Conservation (phyloP, 2,797 vertebrate species). For the Catharus ustulatus region DNA sequence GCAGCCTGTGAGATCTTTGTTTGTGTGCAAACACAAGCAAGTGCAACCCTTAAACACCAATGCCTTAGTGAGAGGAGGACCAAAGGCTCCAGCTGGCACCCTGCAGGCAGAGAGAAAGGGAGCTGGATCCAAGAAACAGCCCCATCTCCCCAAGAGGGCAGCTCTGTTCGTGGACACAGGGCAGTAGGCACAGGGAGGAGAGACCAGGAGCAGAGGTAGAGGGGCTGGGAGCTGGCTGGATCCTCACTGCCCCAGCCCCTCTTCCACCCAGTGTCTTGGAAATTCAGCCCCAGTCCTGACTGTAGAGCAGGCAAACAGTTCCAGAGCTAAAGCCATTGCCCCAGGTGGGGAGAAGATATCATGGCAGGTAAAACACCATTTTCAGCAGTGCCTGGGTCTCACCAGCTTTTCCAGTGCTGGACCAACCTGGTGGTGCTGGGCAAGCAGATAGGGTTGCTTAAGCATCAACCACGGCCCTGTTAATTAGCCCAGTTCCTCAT, state of each 20-base stretch:
- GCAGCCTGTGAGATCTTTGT: background rate
- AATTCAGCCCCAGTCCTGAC: background rate
- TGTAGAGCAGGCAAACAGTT: background rate
- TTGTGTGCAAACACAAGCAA: background rate
- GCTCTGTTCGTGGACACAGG: background rate
- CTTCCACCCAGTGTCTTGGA: background rate
- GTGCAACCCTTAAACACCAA: background rate
- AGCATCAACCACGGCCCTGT: background rate
- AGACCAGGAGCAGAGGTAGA: background rate
- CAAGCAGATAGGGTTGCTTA: background rate
- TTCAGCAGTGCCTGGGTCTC: background rate
- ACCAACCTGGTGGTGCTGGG: background rate
- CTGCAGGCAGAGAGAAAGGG: background rate
- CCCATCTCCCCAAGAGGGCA: background rate
- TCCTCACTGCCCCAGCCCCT: background rate
- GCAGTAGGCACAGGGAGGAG: background rate
- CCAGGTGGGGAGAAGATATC: background rate
- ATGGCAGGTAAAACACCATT: fast-evolving
- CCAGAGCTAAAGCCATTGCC: background rate
- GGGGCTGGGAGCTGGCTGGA: background rate
- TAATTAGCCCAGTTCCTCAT: background rate
- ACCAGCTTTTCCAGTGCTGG: background rate
- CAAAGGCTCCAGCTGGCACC: background rate
- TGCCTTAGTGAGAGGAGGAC: background rate
- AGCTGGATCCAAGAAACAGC: background rate